These are phyloP conservation scores for Troglohyphantes excavatus DNA, from an alignment of 2,888 invertebrate genomes.

Conservation along the genomic window DNA sequence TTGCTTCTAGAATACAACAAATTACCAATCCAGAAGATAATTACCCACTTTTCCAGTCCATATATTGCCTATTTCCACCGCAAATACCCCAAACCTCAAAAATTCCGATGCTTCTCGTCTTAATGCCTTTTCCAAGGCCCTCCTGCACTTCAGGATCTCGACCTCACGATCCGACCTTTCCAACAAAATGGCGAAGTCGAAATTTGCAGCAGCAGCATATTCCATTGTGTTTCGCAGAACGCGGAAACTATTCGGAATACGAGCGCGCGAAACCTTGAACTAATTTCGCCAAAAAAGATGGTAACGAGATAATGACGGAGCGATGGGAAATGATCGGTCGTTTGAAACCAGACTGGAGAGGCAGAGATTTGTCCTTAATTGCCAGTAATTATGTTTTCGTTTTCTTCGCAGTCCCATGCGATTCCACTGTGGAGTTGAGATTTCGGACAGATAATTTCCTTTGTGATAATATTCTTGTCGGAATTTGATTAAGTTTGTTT, in stretches of 20 bases:
- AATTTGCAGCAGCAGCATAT: not conserved
- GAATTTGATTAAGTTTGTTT: no score
- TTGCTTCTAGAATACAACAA: no score
- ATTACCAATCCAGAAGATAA: no score
- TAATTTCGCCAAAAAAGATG: conserved; percentile 17
- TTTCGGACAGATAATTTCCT: no score
- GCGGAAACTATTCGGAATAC: not conserved
- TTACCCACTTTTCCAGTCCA: not conserved
- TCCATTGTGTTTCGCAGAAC: not conserved
- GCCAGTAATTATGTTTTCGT: no score
- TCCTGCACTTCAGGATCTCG: not conserved
- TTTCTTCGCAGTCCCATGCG: no score
- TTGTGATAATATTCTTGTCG: no score
- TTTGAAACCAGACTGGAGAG: no score
- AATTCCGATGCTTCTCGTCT: not conserved
- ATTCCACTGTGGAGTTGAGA: no score
- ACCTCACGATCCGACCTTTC: not conserved
- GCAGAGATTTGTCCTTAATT: no score
- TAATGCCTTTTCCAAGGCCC: not conserved
- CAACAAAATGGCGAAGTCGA: not conserved
- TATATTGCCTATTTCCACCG: not conserved
- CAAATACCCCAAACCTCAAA: not conserved
- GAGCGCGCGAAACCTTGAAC: not conserved
- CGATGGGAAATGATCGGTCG: not conserved
- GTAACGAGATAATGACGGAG: not conserved